A percentile compares a stretch with the other conserved stretches of the same genome.
Conservation (phyloP, 2,797 vertebrate genomes). For the Anguilla obscura region DNA sequence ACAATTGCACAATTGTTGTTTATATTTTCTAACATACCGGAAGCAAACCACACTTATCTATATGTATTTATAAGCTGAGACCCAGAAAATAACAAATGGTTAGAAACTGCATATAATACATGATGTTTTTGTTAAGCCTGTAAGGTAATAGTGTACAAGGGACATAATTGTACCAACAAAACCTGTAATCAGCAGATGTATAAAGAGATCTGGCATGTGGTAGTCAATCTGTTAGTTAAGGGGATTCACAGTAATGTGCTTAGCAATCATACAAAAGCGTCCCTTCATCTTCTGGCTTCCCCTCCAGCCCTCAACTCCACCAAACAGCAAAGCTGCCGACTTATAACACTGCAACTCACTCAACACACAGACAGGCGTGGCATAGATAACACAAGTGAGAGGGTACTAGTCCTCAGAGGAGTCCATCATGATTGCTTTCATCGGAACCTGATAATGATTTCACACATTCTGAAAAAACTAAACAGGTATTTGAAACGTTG, state of each 20-base stretch:
- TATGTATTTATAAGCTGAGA: background rate
- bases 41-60: background rate
- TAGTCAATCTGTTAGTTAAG: background rate
- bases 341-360: background rate
- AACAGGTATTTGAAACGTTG: background rate
- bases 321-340: background rate
- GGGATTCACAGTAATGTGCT: background rate
- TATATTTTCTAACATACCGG: too few species aligned
- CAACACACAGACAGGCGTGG: background rate
- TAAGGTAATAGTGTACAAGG: background rate
- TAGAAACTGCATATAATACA: background rate
- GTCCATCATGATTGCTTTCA: background rate
- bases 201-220: background rate
- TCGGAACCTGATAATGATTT: background rate
- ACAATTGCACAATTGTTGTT: background rate
- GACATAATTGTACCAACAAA: background rate
- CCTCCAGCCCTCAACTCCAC: background rate
- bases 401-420: background rate
- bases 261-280: background rate
- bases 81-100: background rate
- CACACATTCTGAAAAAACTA: background rate
- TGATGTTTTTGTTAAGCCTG: background rate
- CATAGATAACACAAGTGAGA: background rate
- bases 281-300: background rate
- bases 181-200: background rate